phyloP scores from a whole-genome alignment of 2,797 vertebrate species.

The Anisognathus igniventris region DNA sequence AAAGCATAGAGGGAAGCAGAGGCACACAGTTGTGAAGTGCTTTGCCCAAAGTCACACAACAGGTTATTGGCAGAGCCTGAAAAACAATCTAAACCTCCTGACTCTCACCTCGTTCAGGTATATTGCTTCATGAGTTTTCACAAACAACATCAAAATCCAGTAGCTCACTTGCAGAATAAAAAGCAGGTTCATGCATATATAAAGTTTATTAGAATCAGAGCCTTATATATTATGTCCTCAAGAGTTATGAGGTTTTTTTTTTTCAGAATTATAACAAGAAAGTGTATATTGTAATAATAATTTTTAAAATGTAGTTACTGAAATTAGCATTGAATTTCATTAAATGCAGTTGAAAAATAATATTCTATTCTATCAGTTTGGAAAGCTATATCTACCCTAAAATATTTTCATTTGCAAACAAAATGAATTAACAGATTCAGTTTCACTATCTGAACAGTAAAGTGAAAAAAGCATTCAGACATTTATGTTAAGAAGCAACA shows the following conservation, averaged over 20 bases:
- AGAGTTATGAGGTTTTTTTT: neutral
- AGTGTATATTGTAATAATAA: neutral
- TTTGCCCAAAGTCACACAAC: neutral
- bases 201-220: neutral
- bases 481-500: neutral
- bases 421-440: neutral
- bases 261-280: neutral
- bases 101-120: neutral
- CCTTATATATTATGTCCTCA: neutral
- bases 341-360: neutral
- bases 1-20: neutral
- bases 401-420: neutral
- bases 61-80: neutral
- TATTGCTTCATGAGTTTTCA: neutral
- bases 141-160: neutral
- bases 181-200: neutral
- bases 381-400: neutral
- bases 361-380: neutral
- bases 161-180: neutral
- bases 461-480: neutral
- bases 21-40: neutral
- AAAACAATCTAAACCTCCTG: neutral
- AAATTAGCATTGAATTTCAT: conserved; percentile 25
- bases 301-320: neutral
- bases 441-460: neutral